phyloP scores from a whole-genome alignment of 2,888 invertebrate genomes.

The Hydraecia micacea region DNA sequence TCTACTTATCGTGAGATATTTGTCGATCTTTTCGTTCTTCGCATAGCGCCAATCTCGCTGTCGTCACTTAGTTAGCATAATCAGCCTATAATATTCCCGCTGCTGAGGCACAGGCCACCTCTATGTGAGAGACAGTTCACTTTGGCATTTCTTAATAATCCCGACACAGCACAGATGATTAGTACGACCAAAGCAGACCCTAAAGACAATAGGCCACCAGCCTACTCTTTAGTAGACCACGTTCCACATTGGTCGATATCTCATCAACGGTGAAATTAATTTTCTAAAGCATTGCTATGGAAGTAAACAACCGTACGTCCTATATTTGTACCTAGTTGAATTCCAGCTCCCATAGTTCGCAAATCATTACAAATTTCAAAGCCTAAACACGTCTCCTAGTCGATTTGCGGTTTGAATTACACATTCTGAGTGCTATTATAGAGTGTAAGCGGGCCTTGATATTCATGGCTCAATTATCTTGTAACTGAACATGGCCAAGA shows the following conservation, averaged over 20 bases:
- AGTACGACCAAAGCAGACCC: background rate
- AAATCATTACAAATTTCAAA: slow-evolving; percentile 7
- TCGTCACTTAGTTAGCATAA: background rate
- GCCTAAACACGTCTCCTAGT: background rate
- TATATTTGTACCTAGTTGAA: background rate
- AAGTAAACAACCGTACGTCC: background rate
- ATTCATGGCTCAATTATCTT: slow-evolving; percentile 33
- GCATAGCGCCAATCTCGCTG: background rate
- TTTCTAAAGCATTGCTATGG: slow-evolving; percentile 21
- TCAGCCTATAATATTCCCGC: background rate
- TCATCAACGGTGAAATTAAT: slow-evolving; percentile 41
- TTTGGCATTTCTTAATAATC: background rate
- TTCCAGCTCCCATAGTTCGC: background rate
- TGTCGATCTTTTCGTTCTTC: background rate
- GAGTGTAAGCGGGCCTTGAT: background rate
- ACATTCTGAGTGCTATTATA: slow-evolving; percentile 16
- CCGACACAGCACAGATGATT: background rate
- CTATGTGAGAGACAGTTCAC: background rate
- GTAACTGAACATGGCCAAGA: slow-evolving; percentile 10
- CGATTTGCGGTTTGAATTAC: slow-evolving; percentile 14
- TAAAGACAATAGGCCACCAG: slow-evolving; percentile 7
- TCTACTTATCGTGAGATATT: background rate
- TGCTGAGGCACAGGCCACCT: background rate
- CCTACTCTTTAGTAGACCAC: slow-evolving; percentile 3
- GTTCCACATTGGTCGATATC: slow-evolving; percentile 21